Percentiles rank a stretch among this genome's conserved stretches.
Evolutionary conservation across 1,140 invertebrate species (phyloP).

Genomic region (Bombus sylvicola): DNA sequence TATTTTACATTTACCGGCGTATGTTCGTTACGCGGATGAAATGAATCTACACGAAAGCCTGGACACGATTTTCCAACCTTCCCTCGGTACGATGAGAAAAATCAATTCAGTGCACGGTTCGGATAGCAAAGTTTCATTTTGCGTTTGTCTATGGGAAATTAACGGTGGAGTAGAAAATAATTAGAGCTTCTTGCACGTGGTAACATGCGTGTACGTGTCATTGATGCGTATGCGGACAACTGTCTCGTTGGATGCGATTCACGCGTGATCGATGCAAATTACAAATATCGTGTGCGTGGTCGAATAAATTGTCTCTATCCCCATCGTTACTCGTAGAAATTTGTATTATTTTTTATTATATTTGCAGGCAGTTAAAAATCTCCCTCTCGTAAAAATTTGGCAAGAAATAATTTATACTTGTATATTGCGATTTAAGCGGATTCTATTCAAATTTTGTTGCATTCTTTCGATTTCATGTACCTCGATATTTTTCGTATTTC

Average conservation of each 20-base stretch:
- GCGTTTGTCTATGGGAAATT: background rate
- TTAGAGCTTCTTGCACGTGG: background rate
- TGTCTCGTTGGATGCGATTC: background rate
- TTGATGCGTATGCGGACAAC: conserved; percentile 1
- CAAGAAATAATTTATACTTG: background rate
- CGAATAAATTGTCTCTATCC: background rate
- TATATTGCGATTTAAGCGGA: too few relatives aligned
- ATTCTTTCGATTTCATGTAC: background rate
- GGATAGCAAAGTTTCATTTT: background rate
- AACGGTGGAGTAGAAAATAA: conserved; percentile 1
- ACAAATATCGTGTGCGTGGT: conserved; percentile 24
- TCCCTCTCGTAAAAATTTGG: background rate
- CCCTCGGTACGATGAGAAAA: background rate
- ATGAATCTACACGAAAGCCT: background rate
- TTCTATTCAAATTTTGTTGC: background rate
- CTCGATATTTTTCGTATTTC: background rate
- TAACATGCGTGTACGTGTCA: background rate
- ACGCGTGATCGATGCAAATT: conserved; percentile 12
- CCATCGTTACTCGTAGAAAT: background rate
- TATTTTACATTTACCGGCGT: background rate
- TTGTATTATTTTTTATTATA: background rate
- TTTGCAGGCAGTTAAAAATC: background rate
- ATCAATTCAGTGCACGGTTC: background rate
- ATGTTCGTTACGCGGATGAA: background rate
- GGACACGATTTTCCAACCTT: background rate